Base-by-base conservation (phyloP, 37 sponge, comb jelly and placozoan species). In the Corticium candelabrum region DNA sequence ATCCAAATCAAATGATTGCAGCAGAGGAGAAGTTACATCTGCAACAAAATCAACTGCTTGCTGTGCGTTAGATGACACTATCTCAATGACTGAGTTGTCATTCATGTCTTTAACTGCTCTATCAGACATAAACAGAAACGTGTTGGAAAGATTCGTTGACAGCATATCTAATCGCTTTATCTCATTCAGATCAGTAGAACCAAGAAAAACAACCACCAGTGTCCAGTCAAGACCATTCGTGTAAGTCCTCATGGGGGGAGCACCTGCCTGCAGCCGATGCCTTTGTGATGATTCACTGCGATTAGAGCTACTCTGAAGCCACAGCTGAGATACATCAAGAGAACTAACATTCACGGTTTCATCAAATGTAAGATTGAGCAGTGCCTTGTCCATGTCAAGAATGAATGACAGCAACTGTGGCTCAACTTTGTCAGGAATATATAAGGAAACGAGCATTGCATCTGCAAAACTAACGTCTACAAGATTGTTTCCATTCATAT, bases 401-500 rank as follows among this genome's bases (percentile, higher is more conserved):
- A 85, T 86, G 75, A 88, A 92, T 0, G 76, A 76, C 11, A 80
- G 38, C 1, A 92, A 15, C 3, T 56, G 80, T 34, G 93, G 93
- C 0, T 73, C 38, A 4, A 82, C 79, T 7, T 78, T 76, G 41
- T 88, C 87, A n/a, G 69, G 73, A 4, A 40, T 75, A 37, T 74
- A 88, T 11, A 15, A 41, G 35, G 62, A 1, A 37, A 84, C 68
- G 2, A 37, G 57, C 35, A 89, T 38, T 34, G 89, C 82, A 41
- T 81, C 40, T 0, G 57, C 5, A 0, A 74, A 41, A 3, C 38
- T 37, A 3, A 82, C 73, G 11, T 50, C 62, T 11, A 40, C 32
- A 0, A 87, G 79, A 34, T 40, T 3, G 43, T 90, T 94, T n/a
- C 74, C 81, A 57, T 81, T 90, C 89, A 90, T 90, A 39, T 94